Evolutionary conservation across 2,113 vertebrate species (phyloP), one percentile per base, ranked within the genome.

Genomic region (Phyllopteryx taeniolatus): DNA sequence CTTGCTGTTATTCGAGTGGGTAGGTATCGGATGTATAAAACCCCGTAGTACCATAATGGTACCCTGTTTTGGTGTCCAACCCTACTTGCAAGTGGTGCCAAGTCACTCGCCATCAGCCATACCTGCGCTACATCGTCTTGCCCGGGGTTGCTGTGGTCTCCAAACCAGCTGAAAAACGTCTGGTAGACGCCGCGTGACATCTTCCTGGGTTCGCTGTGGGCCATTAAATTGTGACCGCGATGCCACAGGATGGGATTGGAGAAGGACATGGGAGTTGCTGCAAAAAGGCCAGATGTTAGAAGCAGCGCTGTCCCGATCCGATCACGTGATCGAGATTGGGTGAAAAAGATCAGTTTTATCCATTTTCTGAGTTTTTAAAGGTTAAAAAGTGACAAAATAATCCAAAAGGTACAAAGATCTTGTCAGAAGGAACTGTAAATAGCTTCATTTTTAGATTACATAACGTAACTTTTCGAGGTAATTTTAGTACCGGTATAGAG

Each of bases 81-180:
- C 2, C n/a, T 33, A 31, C 7, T 17, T 54, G 51, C 9, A 4
- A 6, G 13, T 14, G 27, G 8, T 57, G 22, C 47, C 14, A 19
- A 14, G 19, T 35, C 17, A 1, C 46, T 5, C 22, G 65, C 8
- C 43, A 17, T 57, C 42, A 27, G 59, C 10, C 1, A 46, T 87
- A 94, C 93, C 92, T 92, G 91, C 47, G 93, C 93, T 47, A 94
- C 93, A 44, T 94, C 91, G 43, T 94, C 93, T 72, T 90, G 86
- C 42, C 85, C 88, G 27, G 93, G 92, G 83, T 79, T 92, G 80
- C 90, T 92, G 43, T 94, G 93, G 86, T 94, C 93, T 76, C 89
- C 87, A 78, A 94, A 94, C 93, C 93, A 94, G 79, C 84, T 91
- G 78, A 94, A 94, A 75, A 94, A 94, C n/a, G 92, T 94, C 83